Percentiles rank a stretch among this genome's conserved stretches.
Conservation (phyloP, 2,797 vertebrate genomes). For the Sebastiscus tertius region DNA sequence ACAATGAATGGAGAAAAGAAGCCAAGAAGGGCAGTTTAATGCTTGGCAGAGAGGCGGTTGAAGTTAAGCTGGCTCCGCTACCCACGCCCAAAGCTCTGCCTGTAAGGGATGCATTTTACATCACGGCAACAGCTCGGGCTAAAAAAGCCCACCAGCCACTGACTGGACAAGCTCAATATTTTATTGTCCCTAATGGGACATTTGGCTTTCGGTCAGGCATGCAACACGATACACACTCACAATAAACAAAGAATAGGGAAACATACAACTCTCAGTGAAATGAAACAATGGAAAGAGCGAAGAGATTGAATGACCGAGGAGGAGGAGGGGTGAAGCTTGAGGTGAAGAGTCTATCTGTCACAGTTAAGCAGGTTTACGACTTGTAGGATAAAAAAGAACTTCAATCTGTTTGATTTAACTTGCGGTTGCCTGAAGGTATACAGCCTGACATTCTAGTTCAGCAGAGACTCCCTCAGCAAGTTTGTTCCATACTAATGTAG, state of each 20-base stretch:
- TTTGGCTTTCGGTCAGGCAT: constrained; percentile 66
- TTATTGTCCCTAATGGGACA: constrained; percentile 70
- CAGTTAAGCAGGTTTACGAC: constrained; percentile 55
- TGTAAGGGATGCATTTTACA: constrained; percentile 54
- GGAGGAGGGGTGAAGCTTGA: constrained; percentile 27
- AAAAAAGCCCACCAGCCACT: constrained; percentile 44
- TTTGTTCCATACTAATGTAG: constrained; percentile 34
- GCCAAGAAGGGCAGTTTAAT: constrained; percentile 24
- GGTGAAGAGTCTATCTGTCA: constrained; percentile 53
- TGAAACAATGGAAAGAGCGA: constrained; percentile 38
- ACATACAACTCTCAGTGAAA: constrained; percentile 40
- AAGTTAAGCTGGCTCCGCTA: constrained; percentile 25
- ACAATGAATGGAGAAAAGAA: background rate
- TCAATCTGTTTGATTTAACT: constrained; percentile 47
- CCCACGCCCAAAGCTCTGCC: constrained; percentile 43
- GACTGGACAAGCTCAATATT: constrained; percentile 62
- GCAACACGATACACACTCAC: constrained; percentile 59
- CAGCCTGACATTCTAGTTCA: constrained; percentile 21
- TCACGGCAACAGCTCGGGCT: constrained; percentile 22
- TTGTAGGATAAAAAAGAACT: constrained; percentile 48
- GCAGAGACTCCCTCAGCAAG: constrained; percentile 4
- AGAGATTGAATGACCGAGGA: constrained; percentile 32
- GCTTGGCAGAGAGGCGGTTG: constrained; percentile 24
- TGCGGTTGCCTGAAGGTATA: constrained; percentile 32
- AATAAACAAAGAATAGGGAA: constrained; percentile 63